Conservation (phyloP, 2,113 vertebrate species). For the Phoxinus phoxinus region DNA sequence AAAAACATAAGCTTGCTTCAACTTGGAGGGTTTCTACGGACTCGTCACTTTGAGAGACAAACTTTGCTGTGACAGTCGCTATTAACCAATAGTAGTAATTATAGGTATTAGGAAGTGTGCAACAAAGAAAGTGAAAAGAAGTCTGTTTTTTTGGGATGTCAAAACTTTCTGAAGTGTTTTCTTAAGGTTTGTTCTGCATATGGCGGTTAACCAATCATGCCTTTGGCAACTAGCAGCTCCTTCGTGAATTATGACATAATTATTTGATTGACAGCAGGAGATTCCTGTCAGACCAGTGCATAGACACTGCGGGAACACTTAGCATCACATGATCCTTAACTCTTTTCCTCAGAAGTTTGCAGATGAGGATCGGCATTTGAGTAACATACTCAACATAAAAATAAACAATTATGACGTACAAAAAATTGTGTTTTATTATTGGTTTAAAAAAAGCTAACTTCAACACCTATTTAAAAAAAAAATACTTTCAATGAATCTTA, state of each 20-base stretch:
- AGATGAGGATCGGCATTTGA: background rate
- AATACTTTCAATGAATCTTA: too few relatives aligned
- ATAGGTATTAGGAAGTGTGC: background rate
- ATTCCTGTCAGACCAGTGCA: slow-evolving; percentile 34
- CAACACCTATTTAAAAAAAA: too few relatives aligned
- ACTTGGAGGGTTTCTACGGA: slow-evolving; percentile 16
- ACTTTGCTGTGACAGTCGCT: background rate
- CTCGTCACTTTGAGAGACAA: background rate
- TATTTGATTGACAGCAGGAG: slow-evolving; percentile 48
- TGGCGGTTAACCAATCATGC: background rate
- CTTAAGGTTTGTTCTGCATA: background rate
- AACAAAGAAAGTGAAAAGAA: background rate
- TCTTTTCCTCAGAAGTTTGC: background rate
- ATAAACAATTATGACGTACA: too few relatives aligned
- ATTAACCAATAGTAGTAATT: background rate
- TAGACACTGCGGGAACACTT: background rate
- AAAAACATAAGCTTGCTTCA: slow-evolving; percentile 3
- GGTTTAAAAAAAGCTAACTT: too few relatives aligned
- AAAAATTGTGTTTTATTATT: too few relatives aligned
- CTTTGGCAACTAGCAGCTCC: background rate
- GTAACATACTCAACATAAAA: background rate
- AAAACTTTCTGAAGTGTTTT: background rate
- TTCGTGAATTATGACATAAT: slow-evolving; percentile 33
- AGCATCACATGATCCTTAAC: background rate
- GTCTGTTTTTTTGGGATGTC: background rate